Percentiles rank a stretch among this genome's conserved stretches.
Evolutionary conservation across 2,888 invertebrate genomes (phyloP).

Genomic region (Drosophila barbarae): DNA sequence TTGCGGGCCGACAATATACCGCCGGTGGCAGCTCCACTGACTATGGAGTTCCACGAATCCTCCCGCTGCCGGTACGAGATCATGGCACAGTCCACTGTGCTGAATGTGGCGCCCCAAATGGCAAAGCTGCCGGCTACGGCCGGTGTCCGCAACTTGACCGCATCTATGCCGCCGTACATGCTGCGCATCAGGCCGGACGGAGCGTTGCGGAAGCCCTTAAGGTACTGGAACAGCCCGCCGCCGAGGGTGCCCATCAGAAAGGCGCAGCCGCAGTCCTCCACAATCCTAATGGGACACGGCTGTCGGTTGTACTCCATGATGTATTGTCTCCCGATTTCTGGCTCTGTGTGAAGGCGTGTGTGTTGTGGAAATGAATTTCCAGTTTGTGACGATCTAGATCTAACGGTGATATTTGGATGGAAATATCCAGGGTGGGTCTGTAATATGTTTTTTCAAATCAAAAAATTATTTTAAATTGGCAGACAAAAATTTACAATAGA

Average conservation of each 20-base stretch:
- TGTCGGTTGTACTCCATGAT: constrained; percentile 65
- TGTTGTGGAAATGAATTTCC: background rate
- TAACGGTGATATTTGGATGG: background rate
- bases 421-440: background rate
- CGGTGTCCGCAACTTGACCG: constrained; percentile 61
- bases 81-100: constrained; percentile 61
- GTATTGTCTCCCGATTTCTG: background rate
- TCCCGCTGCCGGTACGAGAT: constrained; percentile 55
- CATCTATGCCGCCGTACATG: constrained; percentile 56
- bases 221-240: constrained; percentile 57
- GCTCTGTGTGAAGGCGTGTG: background rate
- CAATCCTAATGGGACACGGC: constrained; percentile 62
- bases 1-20: constrained; percentile 63
- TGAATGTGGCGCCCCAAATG: constrained; percentile 64
- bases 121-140: constrained; percentile 62
- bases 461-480: too few species aligned
- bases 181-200: constrained; percentile 56
- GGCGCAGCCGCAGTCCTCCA: constrained; percentile 66
- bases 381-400: background rate
- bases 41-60: constrained; percentile 64
- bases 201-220: constrained; percentile 61
- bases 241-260: constrained; percentile 65
- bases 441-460: too few species aligned
- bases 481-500: too few species aligned
- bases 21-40: constrained; percentile 60